Percentiles rank a stretch among this genome's conserved stretches.
Conservation (phyloP, 2,113 vertebrate species). For the Patagioenas fasciata region DNA sequence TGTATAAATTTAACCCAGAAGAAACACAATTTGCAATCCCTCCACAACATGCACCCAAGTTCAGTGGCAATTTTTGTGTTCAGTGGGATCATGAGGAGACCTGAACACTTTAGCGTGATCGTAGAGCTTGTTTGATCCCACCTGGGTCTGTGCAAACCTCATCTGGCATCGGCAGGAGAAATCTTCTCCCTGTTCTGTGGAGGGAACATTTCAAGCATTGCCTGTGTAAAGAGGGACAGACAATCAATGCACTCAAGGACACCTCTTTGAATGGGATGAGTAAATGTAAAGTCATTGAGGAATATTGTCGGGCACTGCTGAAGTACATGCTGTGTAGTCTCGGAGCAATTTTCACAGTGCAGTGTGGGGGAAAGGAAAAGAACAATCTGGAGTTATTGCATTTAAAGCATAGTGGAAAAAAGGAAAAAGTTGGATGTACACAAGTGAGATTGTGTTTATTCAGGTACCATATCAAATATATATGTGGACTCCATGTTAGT, state of each 20-base stretch:
- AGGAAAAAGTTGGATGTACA: neutral
- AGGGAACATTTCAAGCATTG: neutral
- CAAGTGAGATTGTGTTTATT: neutral
- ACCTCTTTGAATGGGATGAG: neutral
- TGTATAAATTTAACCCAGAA: neutral
- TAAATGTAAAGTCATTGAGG: neutral
- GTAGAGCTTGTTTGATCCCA: neutral
- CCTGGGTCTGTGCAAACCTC: neutral
- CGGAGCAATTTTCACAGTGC: neutral
- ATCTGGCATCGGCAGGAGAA: neutral
- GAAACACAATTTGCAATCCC: neutral
- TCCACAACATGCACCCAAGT: neutral
- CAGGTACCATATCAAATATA: neutral
- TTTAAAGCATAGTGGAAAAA: slow-evolving; percentile 10
- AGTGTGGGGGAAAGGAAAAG: neutral
- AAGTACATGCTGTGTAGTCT: neutral
- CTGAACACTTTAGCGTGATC: neutral
- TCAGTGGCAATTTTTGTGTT: rapidly evolving
- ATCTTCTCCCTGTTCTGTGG: neutral
- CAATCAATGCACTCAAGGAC: neutral
- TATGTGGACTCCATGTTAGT: neutral
- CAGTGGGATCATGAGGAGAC: neutral
- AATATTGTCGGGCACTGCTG: neutral
- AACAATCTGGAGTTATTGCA: neutral
- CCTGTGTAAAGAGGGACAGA: neutral